Base-by-base conservation (phyloP, 2,113 vertebrate species). In the pig (Sus scrofa) region DNA sequence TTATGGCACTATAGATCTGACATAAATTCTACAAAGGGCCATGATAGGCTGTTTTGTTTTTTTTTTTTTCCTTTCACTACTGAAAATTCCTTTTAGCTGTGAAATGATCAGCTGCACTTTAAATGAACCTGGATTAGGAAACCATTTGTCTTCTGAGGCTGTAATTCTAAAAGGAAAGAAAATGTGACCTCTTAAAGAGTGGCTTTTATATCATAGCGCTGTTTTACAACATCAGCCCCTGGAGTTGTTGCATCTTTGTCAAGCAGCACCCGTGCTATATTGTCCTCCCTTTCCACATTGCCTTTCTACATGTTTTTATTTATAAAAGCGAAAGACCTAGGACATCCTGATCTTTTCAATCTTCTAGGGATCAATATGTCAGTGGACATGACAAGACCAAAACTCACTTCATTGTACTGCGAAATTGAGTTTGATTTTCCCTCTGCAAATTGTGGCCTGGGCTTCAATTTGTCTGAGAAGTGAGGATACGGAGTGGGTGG, bases 71-170 rank as follows among this genome's bases (percentile, higher is more conserved):
- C 44, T 44, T 91, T 96, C 24, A 13, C 67, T 81, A 95, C 91
- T 95, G 83, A 96, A 97, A 98, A 97, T 96, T 95, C 95, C 78
- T 94, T 96, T 98, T 96, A 97, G 96, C 90, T 95, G 81, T 90
- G 89, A 94, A 98, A 97, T 96, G 97, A 98, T 97, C 96, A 91
- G 96, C 82, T 97, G 97, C 89, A 98, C 98, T 98, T 98, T 96
- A 97, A 98, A 97, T 96, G 97, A 98, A 97, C 94, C 93, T 97
- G 83, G 89, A 96, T 98, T 96, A 96, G 91, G 63, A 94, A 52
- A 73, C 65, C 65, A 67, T 98, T 98, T 98, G 94, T 98, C 97
- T 98, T 92, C 32, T 2, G 10, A 27, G 34, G 79, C 70, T 68
- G 32, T 78, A 93, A 86, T 90, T 22, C 56, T 75, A 96, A 39